These are phyloP conservation scores for Notolepis coatsorum DNA, from an alignment of 2,797 vertebrate genomes.

Conservation along the genomic window DNA sequence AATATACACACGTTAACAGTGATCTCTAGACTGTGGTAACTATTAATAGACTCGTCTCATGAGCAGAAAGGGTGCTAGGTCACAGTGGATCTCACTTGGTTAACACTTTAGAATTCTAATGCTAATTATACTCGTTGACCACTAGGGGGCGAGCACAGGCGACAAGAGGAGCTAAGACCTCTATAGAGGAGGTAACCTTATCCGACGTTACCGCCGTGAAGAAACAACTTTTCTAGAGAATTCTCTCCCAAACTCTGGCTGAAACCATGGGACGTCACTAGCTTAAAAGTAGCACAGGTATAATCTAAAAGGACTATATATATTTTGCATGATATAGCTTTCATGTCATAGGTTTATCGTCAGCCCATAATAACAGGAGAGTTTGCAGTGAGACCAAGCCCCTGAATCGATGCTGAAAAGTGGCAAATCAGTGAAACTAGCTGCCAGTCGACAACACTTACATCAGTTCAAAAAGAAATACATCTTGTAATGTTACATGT, in stretches of 20 bases:
- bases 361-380: constrained; percentile 15
- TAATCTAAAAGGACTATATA: constrained; percentile 8
- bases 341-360: not conserved
- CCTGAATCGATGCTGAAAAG: constrained; percentile 27
- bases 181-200: constrained; percentile 50
- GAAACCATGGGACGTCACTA: constrained; percentile 41
- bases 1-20: constrained; percentile 79
- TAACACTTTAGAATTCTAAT: constrained; percentile 65
- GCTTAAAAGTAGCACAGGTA: constrained; percentile 34
- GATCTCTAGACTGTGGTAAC: constrained; percentile 68
- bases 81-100: constrained; percentile 74
- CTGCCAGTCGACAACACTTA: constrained; percentile 67
- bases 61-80: constrained; percentile 71
- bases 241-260: constrained; percentile 42
- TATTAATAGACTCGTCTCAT: constrained; percentile 64
- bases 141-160: constrained; percentile 47
- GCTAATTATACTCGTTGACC: constrained; percentile 62
- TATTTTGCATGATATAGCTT: constrained; percentile 17
- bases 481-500: not conserved
- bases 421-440: constrained; percentile 65
- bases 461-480: constrained; percentile 47
- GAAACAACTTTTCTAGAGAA: constrained; percentile 8
- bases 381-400: constrained; percentile 8
- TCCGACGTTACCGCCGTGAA: constrained; percentile 25
- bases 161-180: constrained; percentile 47